Conservation (phyloP, 30 jellyfish, hydroid and myxozoan genomes). For the Chironex yamaguchii region DNA sequence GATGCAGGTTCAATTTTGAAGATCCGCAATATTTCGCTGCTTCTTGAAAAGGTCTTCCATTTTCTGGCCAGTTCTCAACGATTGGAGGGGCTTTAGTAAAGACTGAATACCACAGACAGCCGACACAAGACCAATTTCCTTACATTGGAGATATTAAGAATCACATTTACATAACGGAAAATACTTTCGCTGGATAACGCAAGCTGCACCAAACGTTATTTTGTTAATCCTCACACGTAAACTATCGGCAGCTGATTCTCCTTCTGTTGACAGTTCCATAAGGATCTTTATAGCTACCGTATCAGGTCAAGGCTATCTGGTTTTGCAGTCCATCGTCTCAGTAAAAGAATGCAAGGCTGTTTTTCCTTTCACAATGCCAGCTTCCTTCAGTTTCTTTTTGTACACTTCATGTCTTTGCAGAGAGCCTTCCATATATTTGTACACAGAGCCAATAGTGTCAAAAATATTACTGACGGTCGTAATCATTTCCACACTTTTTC, state of each 20-base stretch:
- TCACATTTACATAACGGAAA: neutral
- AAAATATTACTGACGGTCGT: slow-evolving; percentile 8
- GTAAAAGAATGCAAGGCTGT: slow-evolving; percentile 11
- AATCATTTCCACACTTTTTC: slow-evolving; percentile 8
- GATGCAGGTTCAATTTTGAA: no score
- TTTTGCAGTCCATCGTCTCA: no score
- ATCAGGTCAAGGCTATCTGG: no score
- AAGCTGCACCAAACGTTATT: slow-evolving; percentile 25
- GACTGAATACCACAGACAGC: no score
- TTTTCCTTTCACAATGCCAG: neutral
- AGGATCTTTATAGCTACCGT: neutral
- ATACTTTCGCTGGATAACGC: neutral
- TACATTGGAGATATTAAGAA: slow-evolving; percentile 26
- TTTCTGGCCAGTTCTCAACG: no score
- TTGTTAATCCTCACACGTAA: slow-evolving; percentile 7
- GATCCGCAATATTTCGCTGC: no score
- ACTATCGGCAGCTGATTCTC: neutral
- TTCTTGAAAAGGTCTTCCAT: no score
- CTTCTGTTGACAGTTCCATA: neutral
- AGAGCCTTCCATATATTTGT: slow-evolving; percentile 38
- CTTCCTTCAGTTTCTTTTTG: slow-evolving; percentile 14
- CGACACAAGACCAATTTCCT: no score
- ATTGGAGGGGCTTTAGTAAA: no score
- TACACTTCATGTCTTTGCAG: slow-evolving; percentile 15
- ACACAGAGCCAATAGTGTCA: slow-evolving; percentile 19